A percentile compares a stretch with the other conserved stretches of the same genome.
phyloP scores from a whole-genome alignment of 2,797 vertebrate species.

The Sebastes itinus region DNA sequence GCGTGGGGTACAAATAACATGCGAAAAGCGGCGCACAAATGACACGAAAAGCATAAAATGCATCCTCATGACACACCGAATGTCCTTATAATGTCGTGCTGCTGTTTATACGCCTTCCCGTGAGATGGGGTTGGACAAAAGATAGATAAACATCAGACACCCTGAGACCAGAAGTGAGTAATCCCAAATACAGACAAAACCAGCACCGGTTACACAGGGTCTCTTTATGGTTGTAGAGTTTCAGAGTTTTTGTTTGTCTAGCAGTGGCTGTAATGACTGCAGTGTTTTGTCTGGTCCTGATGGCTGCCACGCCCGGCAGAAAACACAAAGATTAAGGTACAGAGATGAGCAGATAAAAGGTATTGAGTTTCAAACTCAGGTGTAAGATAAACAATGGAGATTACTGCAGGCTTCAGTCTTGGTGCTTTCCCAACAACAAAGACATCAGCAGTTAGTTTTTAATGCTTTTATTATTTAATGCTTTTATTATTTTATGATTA shows the following conservation, averaged over 20 bases:
- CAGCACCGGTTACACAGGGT: background rate
- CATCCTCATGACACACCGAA: too few relatives aligned
- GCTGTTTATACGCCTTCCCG: too few relatives aligned
- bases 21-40: too few relatives aligned
- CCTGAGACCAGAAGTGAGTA: background rate
- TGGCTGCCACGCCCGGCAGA: constrained; percentile 24
- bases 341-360: background rate
- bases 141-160: background rate
- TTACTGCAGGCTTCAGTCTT: background rate
- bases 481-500: too few relatives aligned
- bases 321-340: constrained; percentile 39
- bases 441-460: background rate
- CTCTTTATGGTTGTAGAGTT: background rate
- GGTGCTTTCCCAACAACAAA: background rate
- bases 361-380: background rate
- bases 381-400: background rate
- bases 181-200: constrained; percentile 10
- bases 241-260: background rate
- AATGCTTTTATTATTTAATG: too few relatives aligned
- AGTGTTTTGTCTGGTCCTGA: constrained; percentile 25
- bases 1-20: too few relatives aligned
- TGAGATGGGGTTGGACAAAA: too few relatives aligned
- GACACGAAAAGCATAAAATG: too few relatives aligned
- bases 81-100: too few relatives aligned
- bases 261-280: background rate